Conservation (phyloP, 2,888 invertebrate genomes). For the Cynaeus angustus region DNA sequence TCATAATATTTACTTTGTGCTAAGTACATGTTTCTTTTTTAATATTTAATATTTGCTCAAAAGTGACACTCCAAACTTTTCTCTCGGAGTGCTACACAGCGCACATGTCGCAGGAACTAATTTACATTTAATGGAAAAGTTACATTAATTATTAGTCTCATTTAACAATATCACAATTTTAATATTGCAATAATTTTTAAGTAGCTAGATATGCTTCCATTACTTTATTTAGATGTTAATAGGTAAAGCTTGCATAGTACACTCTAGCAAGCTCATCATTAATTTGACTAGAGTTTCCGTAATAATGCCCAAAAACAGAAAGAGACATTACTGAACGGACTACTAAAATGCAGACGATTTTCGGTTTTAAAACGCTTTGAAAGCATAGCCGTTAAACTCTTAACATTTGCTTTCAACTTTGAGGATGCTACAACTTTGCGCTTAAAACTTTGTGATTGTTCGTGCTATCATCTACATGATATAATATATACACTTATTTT, state of each 20-base stretch:
- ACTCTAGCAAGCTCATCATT: constrained; percentile 55
- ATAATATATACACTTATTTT: constrained; percentile 30
- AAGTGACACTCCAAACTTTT: constrained; percentile 35
- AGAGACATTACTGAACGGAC: constrained; percentile 56
- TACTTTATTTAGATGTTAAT: constrained; percentile 60
- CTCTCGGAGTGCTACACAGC: constrained; percentile 49
- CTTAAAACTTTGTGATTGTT: constrained; percentile 35
- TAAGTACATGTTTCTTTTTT: constrained; percentile 66
- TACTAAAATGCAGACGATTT: constrained; percentile 54
- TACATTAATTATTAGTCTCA: constrained; percentile 70
- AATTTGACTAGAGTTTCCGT: constrained; percentile 57
- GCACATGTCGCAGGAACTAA: constrained; percentile 66
- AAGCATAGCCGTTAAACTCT: constrained; percentile 31
- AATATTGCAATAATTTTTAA: constrained; percentile 71
- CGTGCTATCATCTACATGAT: constrained; percentile 21
- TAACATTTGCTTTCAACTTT: neutral
- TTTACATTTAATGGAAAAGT: constrained; percentile 69
- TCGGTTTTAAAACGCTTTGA: constrained; percentile 31
- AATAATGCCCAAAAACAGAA: constrained; percentile 55
- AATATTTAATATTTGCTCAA: constrained; percentile 52
- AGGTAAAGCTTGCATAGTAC: constrained; percentile 57
- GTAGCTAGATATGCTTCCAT: constrained; percentile 70
- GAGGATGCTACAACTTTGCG: constrained; percentile 29
- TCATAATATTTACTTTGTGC: constrained; percentile 67
- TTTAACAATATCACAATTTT: constrained; percentile 72